These are phyloP conservation scores for Melanotaenia trifasciata DNA, from an alignment of 2,797 vertebrate species.

Conservation along the genomic window DNA sequence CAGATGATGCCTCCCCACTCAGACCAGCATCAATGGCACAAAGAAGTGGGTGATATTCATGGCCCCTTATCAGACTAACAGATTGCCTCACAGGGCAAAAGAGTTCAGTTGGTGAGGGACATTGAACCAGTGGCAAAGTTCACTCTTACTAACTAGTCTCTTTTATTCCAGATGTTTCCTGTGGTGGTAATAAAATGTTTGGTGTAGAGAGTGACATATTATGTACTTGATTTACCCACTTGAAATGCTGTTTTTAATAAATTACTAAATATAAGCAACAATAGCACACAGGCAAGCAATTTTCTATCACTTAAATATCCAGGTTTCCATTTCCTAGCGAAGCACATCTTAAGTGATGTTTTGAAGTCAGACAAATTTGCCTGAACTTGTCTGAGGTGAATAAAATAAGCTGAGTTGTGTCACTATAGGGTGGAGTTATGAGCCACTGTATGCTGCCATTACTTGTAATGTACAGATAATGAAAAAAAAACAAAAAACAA, in stretches of 20 bases:
- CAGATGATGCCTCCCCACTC: constrained; percentile 55
- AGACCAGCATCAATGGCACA: constrained; percentile 36
- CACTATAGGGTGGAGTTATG: no score
- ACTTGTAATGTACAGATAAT: no score
- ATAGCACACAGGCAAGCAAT: not conserved
- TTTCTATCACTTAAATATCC: not conserved
- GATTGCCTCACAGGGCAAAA: constrained; percentile 48
- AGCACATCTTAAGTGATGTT: not conserved
- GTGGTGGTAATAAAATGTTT: not conserved
- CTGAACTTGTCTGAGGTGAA: not conserved
- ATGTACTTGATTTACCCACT: not conserved
- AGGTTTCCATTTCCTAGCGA: not conserved
- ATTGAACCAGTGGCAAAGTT: constrained; percentile 46
- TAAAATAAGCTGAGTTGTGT: no score
- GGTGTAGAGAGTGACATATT: no score
- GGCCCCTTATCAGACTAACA: constrained; percentile 49
- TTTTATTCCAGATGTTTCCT: not conserved
- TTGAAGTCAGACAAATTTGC: not conserved
- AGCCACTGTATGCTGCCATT: no score
- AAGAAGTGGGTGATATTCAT: constrained; percentile 59
- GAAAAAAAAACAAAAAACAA: no score
- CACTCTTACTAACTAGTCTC: not conserved
- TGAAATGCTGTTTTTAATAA: not conserved
- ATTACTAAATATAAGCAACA: not conserved
- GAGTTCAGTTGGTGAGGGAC: constrained; percentile 39